Base-by-base conservation (phyloP, 2,797 vertebrate genomes). In the Thripadectes ignobilis region DNA sequence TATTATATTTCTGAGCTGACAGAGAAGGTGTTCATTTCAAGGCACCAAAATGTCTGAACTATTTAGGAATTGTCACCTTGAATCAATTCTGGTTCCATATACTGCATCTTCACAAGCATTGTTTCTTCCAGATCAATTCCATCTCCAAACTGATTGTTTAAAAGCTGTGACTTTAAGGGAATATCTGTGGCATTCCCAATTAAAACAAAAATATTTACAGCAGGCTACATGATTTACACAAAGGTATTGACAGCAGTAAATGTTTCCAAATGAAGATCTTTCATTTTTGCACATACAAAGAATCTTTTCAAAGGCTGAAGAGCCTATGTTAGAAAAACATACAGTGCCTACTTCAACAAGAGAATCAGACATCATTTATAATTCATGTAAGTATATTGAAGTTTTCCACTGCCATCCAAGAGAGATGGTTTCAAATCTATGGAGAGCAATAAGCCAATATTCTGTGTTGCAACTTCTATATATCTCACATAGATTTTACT, bases 311-410 rank as follows among this genome's bases (percentile, higher is more conserved):
- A 91, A 97, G 96, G 95, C 93, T 96, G 96, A 97, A 96, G 76
- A 29, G 95, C 92, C 97, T 97, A 87, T 95, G 97, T 95, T 93
- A 96, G 92, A 96, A 97, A 98, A 98, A 97, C 97, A 95, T 72
- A 83, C 89, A 83, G 90, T 94, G 95, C 55, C 89, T 91, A 91
- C 92, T 96, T 96, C 95, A 97, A 95, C 91, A 95, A 96, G 93
- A 96, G 95, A 94, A 96, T 93, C 96, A 96, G 91, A 82, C 95
- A 88, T 97, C 97, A 98, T 99, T 97, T 98, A 99, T 99, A 98
- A 99, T 99, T 98, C 97, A 99, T 99, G 96, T 96, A 94, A 96
- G 92, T 94, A 98, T 98, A 98, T 98, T 98, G 97, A 98, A 98
- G 97, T 96, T 98, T 98, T 97, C 98, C 97, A 97, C 96, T 95